A percentile compares a stretch with the other conserved stretches of the same genome.
These are phyloP conservation scores for Hyalella azteca DNA, from an alignment of 2,888 invertebrate genomes.

Conservation along the genomic window DNA sequence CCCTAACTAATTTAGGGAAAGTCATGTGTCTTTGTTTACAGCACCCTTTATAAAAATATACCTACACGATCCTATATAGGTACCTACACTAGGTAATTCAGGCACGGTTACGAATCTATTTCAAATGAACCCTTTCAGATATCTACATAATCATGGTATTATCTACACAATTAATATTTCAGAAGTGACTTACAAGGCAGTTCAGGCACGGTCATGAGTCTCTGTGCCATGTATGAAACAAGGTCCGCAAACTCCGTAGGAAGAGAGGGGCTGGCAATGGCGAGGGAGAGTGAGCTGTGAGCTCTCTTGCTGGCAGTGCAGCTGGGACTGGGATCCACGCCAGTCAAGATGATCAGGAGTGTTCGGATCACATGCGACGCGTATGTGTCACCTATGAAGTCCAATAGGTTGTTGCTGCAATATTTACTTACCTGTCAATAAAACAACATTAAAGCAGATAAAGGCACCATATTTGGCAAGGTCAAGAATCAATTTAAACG, in stretches of 20 bases:
- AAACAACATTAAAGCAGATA: not conserved
- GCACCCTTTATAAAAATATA: no score
- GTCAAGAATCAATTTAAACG: not conserved
- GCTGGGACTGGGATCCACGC: conserved; percentile 23
- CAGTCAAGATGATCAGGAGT: conserved; percentile 67
- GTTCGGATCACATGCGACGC: conserved; percentile 79
- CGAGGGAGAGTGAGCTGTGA: conserved; percentile 40
- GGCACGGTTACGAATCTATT: no score
- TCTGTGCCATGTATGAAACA: conserved; percentile 35
- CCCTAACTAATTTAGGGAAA: no score
- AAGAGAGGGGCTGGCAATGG: conserved; percentile 9
- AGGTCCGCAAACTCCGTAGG: conserved; percentile 40
- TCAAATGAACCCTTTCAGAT: no score
- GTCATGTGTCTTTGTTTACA: no score
- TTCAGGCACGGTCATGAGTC: conserved; percentile 44
- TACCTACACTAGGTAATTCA: no score
- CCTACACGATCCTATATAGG: no score
- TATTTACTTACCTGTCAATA: conserved; percentile 70
- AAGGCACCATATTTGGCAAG: not conserved
- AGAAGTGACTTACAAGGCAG: conserved; percentile 26
- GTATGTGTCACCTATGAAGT: conserved; percentile 78
- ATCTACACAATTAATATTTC: no score
- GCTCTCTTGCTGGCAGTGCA: conserved; percentile 44
- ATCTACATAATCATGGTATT: no score
- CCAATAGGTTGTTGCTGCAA: conserved; percentile 82